phyloP scores from a whole-genome alignment of 2,113 vertebrate genomes.

The Phalacrocorax pelagicus region DNA sequence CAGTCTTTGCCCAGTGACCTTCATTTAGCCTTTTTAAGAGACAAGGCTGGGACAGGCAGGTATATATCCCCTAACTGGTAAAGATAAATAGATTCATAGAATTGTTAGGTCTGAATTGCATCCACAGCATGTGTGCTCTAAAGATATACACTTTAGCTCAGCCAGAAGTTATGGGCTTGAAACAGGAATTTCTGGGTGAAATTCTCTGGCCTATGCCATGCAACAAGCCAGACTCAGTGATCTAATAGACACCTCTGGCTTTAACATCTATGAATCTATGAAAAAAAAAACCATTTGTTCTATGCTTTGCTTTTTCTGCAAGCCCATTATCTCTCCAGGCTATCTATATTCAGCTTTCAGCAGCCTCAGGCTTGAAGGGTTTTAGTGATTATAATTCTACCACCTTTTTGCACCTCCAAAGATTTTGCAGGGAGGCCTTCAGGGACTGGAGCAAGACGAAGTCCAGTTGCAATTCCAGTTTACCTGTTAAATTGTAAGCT shows the following conservation, averaged over 20 bases:
- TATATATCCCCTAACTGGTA: not conserved
- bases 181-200: slow-evolving; percentile 5
- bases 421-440: not conserved
- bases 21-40: slow-evolving; percentile 15
- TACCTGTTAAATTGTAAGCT: not conserved
- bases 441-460: not conserved
- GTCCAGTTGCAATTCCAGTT: not conserved
- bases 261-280: not conserved
- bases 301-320: slow-evolving; percentile 1
- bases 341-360: not conserved
- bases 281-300: not conserved
- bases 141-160: not conserved
- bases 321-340: slow-evolving; percentile 5
- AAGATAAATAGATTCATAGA: slow-evolving; percentile 41
- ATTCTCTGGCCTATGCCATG: not conserved
- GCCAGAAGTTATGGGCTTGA: not conserved
- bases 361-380: not conserved
- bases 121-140: slow-evolving; percentile 4
- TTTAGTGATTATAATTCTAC: slow-evolving; percentile 1
- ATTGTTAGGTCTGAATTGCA: slow-evolving; percentile 2
- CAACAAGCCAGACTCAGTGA: not conserved
- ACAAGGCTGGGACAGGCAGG: not conserved
- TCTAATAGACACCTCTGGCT: not conserved
- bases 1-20: not conserved
- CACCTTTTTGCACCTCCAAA: slow-evolving; percentile 3